Percentiles rank a stretch among this genome's conserved stretches.
Conservation (phyloP, 2,797 vertebrate genomes). For the Synanceia verrucosa region DNA sequence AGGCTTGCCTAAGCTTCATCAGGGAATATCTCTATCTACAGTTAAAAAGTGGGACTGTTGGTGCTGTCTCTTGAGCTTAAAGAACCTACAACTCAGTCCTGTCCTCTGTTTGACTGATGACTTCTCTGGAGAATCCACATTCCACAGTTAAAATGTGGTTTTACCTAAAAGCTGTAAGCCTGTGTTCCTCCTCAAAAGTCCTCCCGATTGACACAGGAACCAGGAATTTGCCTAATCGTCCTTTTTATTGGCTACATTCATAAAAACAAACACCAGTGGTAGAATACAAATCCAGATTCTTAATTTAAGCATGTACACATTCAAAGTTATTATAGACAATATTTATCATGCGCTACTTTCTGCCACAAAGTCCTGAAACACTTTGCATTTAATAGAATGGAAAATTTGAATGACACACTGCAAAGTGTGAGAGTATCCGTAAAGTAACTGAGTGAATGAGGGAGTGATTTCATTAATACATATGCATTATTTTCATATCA, state of each 20-base stretch:
- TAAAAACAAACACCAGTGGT: conserved; percentile 14
- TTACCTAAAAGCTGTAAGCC: conserved; percentile 34
- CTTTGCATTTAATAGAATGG: not conserved
- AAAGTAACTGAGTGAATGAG: not conserved
- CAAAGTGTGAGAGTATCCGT: not conserved
- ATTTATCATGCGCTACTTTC: not conserved
- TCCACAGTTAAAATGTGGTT: conserved; percentile 69
- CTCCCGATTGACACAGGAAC: conserved; percentile 28
- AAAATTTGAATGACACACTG: not conserved
- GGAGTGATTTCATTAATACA: not conserved
- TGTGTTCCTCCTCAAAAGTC: conserved; percentile 20
- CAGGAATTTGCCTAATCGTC: conserved; percentile 36
- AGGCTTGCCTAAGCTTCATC: conserved; percentile 71
- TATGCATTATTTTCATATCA: not conserved
- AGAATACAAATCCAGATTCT: not conserved
- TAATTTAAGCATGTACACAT: not conserved
- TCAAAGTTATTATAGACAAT: not conserved
- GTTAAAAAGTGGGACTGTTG: conserved; percentile 68
- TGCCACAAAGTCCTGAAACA: not conserved
- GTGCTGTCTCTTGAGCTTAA: conserved; percentile 71
- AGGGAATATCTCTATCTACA: conserved; percentile 78
- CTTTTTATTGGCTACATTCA: conserved; percentile 24
- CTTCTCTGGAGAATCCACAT: conserved; percentile 72
- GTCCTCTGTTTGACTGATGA: conserved; percentile 72
- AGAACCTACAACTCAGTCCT: conserved; percentile 70